Percentiles rank a stretch among this genome's conserved stretches.
phyloP scores from a whole-genome alignment of 1,140 invertebrate species.

The Venturia canescens region DNA sequence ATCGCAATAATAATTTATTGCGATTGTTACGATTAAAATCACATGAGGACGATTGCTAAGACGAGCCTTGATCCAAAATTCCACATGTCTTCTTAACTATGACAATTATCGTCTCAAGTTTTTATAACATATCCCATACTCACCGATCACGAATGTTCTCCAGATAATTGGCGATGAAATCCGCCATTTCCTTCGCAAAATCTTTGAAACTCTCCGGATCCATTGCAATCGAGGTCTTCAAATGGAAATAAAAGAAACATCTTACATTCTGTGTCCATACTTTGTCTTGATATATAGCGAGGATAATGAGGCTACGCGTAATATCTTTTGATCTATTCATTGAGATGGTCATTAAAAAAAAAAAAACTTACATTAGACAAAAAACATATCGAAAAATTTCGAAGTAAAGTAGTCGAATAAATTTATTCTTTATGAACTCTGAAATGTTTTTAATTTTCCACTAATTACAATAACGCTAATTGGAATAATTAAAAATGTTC shows the following conservation, averaged over 20 bases:
- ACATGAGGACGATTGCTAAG: neutral
- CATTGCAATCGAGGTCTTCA: constrained; percentile 78
- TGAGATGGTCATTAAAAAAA: no score
- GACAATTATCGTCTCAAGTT: constrained; percentile 6
- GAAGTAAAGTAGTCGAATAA: no score
- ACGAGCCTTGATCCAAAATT: constrained; percentile 24
- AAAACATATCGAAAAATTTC: no score
- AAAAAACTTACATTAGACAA: no score
- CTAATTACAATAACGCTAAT: no score
- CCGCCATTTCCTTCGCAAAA: constrained; percentile 87
- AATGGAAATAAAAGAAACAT: constrained; percentile 47
- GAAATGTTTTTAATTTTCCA: no score
- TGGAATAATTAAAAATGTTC: no score
- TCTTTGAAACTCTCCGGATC: constrained; percentile 87
- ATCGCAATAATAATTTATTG: no score
- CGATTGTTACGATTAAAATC: neutral
- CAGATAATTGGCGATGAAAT: constrained; percentile 90
- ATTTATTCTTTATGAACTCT: no score
- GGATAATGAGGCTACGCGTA: no score
- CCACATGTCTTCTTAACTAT: neutral
- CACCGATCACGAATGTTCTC: constrained; percentile 91
- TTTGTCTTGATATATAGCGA: neutral
- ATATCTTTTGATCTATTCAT: no score
- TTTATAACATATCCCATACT: constrained; percentile 44
- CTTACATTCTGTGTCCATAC: neutral